Evolutionary conservation across 2,113 vertebrate genomes (phyloP).

Genomic region (Macrotis lagotis): DNA sequence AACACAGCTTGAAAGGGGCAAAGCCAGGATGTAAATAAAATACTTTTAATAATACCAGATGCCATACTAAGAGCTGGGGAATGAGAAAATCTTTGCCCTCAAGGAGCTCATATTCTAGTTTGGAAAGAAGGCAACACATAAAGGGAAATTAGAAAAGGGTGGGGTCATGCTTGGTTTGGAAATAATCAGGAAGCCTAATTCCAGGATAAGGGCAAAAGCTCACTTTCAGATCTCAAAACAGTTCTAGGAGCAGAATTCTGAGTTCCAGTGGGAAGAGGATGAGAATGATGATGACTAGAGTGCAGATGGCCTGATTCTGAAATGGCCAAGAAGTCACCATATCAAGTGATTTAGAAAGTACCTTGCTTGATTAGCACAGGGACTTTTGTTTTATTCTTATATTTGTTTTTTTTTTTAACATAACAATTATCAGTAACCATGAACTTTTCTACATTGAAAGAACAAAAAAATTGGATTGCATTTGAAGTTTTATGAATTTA

Average conservation of each 20-base stretch:
- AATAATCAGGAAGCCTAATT: neutral
- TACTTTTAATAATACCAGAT: neutral
- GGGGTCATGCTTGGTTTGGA: neutral
- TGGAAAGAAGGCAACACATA: neutral
- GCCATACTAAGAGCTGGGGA: neutral
- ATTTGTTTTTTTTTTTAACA: neutral
- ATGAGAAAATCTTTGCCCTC: neutral
- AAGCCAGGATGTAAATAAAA: neutral
- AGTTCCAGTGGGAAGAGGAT: neutral
- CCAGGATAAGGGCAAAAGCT: neutral
- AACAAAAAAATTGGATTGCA: neutral
- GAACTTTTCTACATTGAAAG: neutral
- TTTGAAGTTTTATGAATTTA: neutral
- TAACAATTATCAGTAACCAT: neutral
- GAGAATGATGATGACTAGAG: neutral
- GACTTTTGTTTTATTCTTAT: neutral
- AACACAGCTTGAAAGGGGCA: neutral
- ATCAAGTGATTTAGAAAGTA: constrained; percentile 1
- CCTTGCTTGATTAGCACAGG: neutral
- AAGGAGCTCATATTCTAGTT: neutral
- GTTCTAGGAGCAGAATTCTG: neutral
- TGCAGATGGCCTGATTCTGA: neutral
- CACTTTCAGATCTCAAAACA: neutral
- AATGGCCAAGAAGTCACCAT: neutral
- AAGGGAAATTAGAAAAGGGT: neutral